phyloP scores from a whole-genome alignment of 92 coral and sea anemone species.

The Paramuricea clavata region DNA sequence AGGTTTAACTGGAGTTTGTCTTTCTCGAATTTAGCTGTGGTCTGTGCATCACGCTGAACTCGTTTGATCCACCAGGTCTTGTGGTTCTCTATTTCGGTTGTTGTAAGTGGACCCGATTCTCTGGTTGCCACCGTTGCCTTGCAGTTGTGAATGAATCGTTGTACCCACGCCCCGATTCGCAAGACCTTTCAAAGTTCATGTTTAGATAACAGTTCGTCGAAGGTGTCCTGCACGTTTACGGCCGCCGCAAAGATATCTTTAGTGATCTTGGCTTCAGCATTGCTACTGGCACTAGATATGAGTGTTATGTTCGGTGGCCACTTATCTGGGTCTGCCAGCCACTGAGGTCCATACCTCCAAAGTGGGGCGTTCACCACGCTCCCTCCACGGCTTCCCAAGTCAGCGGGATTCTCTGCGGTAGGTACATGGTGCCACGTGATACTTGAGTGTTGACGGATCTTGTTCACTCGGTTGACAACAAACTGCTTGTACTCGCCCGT shows the following conservation, averaged over 20 bases:
- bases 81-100: conserved; percentile 20
- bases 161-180: conserved; percentile 34
- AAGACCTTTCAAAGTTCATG: conserved; percentile 7
- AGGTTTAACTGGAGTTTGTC: too few relatives aligned
- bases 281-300: conserved; percentile 13
- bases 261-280: conserved; percentile 54
- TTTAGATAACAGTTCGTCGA: conserved; percentile 8
- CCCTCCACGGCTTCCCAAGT: conserved; percentile 59
- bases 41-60: too few relatives aligned
- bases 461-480: conserved; percentile 42
- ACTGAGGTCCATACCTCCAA: conserved; percentile 63
- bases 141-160: conserved; percentile 35
- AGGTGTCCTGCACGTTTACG: not conserved
- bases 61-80: conserved; percentile 41
- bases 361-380: conserved; percentile 30
- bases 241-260: conserved; percentile 51
- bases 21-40: too few relatives aligned
- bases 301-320: conserved; percentile 52
- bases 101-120: too few relatives aligned
- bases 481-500: too few relatives aligned
- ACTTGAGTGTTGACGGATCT: conserved; percentile 35
- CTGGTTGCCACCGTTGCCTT: not conserved
- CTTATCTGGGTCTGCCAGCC: conserved; percentile 50
- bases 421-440: conserved; percentile 48
- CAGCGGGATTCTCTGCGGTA: too few relatives aligned